Evolutionary conservation across 2,113 vertebrate species (phyloP).

Genomic region (Pelodiscus sinensis): DNA sequence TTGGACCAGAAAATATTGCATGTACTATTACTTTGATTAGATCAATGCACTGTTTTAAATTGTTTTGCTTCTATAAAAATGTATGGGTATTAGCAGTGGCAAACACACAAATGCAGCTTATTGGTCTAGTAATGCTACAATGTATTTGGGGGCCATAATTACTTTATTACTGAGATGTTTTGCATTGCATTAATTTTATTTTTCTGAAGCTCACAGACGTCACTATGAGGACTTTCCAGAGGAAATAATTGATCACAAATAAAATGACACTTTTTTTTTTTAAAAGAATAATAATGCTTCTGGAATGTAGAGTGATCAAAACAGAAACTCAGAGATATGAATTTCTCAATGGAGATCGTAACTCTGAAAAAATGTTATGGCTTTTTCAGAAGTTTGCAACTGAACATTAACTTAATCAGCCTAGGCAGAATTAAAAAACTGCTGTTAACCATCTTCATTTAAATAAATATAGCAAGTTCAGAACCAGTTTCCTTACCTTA

Average conservation of each 20-base stretch:
- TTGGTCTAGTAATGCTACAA: constrained; percentile 20
- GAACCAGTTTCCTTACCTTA: too few relatives aligned
- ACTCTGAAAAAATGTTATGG: too few relatives aligned
- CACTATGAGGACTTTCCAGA: neutral
- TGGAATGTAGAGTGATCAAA: neutral
- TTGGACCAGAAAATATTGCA: constrained; percentile 78
- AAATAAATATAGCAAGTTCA: too few relatives aligned
- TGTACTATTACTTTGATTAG: constrained; percentile 85
- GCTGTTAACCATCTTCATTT: too few relatives aligned
- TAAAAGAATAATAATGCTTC: too few relatives aligned
- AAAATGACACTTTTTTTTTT: neutral
- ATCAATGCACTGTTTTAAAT: constrained; percentile 87
- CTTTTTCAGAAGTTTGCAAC: too few relatives aligned
- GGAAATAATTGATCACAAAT: neutral
- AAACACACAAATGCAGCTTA: constrained; percentile 2
- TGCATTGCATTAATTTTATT: neutral
- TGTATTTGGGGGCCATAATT: neutral
- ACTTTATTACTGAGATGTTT: neutral
- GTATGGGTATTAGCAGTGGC: constrained; percentile 42
- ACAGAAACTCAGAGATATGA: too few relatives aligned
- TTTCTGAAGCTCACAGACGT: neutral
- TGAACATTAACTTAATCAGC: too few relatives aligned
- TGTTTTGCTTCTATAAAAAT: constrained; percentile 70
- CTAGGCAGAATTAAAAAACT: too few relatives aligned
- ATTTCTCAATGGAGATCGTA: too few relatives aligned